These are phyloP conservation scores for Peromyscus polionotus DNA, from an alignment of 2,113 vertebrate genomes.

Conservation along the genomic window DNA sequence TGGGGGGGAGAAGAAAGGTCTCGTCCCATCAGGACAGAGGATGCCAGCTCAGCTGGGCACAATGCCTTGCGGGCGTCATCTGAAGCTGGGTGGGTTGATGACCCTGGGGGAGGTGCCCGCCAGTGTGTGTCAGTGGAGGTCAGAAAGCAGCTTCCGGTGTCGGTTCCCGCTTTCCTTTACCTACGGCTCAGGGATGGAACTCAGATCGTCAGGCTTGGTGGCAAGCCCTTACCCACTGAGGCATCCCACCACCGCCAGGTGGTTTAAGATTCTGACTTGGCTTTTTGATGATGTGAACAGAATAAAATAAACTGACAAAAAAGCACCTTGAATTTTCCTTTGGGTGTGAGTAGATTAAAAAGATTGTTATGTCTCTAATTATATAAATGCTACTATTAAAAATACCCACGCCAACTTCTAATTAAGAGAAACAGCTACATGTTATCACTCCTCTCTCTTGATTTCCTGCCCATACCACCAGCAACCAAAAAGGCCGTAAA, in stretches of 20 bases:
- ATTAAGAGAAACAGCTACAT: conserved; percentile 13
- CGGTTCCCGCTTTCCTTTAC: not conserved
- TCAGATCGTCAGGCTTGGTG: not conserved
- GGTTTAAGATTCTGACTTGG: not conserved
- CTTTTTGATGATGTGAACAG: not conserved
- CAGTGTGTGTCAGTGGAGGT: not conserved
- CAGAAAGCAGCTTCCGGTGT: not conserved
- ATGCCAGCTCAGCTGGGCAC: not conserved
- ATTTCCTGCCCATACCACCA: not conserved
- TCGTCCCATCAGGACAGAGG: not conserved
- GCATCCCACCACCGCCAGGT: not conserved
- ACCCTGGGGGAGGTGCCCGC: not conserved
- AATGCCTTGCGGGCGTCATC: not conserved
- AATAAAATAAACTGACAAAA: not conserved
- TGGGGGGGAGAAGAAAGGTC: no score
- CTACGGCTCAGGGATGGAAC: not conserved
- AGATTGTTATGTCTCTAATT: conserved; percentile 42
- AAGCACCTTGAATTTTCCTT: not conserved
- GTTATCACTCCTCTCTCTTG: not conserved
- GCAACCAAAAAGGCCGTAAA: not conserved
- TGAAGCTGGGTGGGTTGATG: not conserved
- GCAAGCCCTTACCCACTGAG: not conserved
- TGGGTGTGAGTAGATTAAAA: conserved; percentile 18
- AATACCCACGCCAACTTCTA: conserved; percentile 15
- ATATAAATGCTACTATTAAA: conserved; percentile 50